Conservation (phyloP, 2,113 vertebrate species). For the Petromus typicus region DNA sequence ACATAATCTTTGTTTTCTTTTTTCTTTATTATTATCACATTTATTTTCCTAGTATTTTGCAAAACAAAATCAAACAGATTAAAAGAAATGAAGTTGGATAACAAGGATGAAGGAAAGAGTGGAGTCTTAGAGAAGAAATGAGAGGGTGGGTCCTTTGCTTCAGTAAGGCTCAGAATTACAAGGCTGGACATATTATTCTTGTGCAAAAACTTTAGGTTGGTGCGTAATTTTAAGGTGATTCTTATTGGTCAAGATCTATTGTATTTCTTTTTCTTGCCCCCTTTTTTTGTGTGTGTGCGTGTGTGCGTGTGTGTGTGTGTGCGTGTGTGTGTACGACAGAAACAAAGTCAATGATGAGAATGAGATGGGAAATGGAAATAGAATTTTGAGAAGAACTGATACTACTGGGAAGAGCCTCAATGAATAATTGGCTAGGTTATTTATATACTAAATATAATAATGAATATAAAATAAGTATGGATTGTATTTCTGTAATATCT, state of each 20-base stretch:
- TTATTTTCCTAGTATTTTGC: no score
- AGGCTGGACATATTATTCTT: neutral
- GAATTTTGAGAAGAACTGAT: neutral
- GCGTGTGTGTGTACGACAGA: neutral
- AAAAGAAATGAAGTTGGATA: neutral
- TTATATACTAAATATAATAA: neutral
- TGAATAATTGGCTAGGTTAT: neutral
- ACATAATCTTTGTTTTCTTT: no score
- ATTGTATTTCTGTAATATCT: neutral
- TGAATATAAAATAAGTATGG: neutral
- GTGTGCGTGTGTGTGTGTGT: neutral
- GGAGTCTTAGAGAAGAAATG: neutral
- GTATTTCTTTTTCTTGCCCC: neutral
- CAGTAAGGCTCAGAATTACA: neutral
- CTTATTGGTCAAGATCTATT: neutral
- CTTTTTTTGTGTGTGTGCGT: neutral
- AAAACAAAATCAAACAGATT: no score
- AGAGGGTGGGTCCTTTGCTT: neutral
- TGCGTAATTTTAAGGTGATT: neutral
- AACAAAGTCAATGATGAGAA: neutral
- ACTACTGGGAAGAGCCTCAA: neutral
- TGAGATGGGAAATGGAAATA: neutral
- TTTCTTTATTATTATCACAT: no score
- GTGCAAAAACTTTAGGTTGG: neutral
- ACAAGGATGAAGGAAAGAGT: neutral